Conservation (phyloP, 2,113 vertebrate species). For the Sterrhoptilus dennistouni region DNA sequence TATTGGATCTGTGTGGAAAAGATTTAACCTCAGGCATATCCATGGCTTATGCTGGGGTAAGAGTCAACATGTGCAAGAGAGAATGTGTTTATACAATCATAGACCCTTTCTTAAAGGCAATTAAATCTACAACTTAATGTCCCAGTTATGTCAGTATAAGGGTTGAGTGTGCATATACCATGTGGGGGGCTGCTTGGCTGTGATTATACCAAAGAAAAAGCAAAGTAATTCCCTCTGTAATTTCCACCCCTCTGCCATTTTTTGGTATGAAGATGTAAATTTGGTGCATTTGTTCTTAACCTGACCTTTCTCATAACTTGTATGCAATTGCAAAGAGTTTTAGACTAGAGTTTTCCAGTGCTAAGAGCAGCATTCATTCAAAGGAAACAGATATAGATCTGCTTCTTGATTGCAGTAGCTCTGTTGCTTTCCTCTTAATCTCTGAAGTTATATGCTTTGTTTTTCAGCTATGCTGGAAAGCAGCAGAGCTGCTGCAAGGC, state of each 20-base stretch:
- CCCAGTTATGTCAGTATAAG: not conserved
- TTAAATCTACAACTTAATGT: not conserved
- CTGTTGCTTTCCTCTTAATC: not conserved
- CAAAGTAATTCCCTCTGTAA: not conserved
- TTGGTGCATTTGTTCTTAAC: not conserved
- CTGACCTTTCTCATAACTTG: not conserved
- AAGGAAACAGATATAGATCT: not conserved
- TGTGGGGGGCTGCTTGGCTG: not conserved
- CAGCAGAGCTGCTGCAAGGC: not conserved
- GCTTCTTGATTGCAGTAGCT: not conserved
- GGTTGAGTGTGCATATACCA: not conserved
- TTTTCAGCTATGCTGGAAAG: not conserved
- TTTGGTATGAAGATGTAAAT: not conserved
- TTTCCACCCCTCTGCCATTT: rapidly evolving
- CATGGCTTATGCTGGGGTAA: not conserved
- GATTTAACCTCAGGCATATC: not conserved
- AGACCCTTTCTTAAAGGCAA: not conserved
- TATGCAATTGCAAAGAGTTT: not conserved
- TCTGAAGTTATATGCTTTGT: not conserved
- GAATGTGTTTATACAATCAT: not conserved
- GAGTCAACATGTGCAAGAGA: not conserved
- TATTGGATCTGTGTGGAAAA: not conserved
- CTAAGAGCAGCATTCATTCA: not conserved
- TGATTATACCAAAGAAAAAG: not conserved
- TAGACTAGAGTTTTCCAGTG: not conserved